A percentile compares a stretch with the other conserved stretches of the same genome.
Conservation (phyloP, 2,888 invertebrate species). For the Drosophila dives region DNA sequence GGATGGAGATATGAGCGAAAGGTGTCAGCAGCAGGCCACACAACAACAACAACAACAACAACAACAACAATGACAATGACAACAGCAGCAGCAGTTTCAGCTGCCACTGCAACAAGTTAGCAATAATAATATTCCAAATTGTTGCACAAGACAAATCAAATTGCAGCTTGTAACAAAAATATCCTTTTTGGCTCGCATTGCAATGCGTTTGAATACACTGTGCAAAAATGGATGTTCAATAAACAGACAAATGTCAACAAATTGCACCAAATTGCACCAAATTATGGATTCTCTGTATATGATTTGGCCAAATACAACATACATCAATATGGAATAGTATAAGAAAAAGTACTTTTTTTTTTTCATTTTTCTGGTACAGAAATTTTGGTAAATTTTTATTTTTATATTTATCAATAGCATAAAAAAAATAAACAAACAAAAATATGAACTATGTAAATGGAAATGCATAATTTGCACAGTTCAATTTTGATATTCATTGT, state of each 20-base stretch:
- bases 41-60: not conserved
- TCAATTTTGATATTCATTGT: not conserved
- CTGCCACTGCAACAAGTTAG: conserved; percentile 12
- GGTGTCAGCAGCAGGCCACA: conserved; percentile 19
- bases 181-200: not conserved
- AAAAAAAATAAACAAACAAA: not conserved
- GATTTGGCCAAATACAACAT: not conserved
- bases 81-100: not conserved
- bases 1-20: conserved; percentile 27
- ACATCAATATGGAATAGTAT: not conserved
- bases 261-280: not conserved
- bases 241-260: not conserved
- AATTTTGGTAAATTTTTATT: not conserved
- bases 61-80: not conserved
- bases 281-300: not conserved
- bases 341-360: too few species aligned
- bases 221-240: not conserved
- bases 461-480: not conserved
- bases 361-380: too few species aligned
- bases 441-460: not conserved
- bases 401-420: not conserved
- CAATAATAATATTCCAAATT: not conserved
- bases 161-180: not conserved
- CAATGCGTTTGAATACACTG: not conserved
- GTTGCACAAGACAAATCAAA: not conserved